Evolutionary conservation across 2,113 vertebrate species (phyloP).

Genomic region (Scalopus aquaticus): DNA sequence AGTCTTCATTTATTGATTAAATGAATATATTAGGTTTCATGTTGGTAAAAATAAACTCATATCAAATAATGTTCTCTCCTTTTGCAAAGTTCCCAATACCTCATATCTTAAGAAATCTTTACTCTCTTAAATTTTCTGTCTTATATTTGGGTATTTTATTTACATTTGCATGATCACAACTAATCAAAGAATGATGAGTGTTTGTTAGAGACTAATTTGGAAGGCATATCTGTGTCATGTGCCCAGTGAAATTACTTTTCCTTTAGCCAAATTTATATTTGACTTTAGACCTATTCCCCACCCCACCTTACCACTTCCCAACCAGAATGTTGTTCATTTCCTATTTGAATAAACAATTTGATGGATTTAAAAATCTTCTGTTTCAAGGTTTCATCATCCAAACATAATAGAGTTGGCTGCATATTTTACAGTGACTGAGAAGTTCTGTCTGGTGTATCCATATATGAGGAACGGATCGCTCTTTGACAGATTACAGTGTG

Average conservation of each 20-base stretch:
- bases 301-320: background rate
- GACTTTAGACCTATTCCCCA: background rate
- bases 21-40: background rate
- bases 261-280: background rate
- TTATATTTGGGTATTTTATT: constrained; percentile 32
- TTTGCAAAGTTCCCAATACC: background rate
- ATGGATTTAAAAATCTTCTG: constrained; percentile 28
- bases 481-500: constrained; percentile 81
- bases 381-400: constrained; percentile 81
- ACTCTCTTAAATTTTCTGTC: background rate
- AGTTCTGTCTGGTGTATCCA: constrained; percentile 85
- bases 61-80: background rate
- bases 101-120: background rate
- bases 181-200: background rate
- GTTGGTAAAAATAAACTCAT: background rate
- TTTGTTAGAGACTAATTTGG: background rate
- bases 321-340: background rate
- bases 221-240: background rate
- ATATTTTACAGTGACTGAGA: constrained; percentile 81
- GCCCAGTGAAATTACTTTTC: background rate
- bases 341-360: background rate
- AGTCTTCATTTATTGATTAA: constrained; percentile 12
- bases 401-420: constrained; percentile 84
- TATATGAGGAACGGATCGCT: constrained; percentile 86
- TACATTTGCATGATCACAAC: background rate